phyloP scores from a whole-genome alignment of 1,140 invertebrate genomes.

The Saccostrea glomerata region DNA sequence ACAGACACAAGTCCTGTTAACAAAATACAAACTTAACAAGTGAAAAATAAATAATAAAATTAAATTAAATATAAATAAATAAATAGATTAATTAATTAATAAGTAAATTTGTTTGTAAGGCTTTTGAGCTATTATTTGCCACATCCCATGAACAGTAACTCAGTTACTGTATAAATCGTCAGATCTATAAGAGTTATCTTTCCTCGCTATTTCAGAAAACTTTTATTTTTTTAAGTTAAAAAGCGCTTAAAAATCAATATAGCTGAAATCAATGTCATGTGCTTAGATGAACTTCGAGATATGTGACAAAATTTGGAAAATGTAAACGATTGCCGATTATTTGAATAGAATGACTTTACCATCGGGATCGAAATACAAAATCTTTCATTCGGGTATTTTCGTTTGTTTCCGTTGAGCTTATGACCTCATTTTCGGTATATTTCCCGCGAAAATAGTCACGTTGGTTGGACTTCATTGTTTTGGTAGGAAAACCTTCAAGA shows the following conservation, averaged over 20 bases:
- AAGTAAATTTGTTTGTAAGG: too few relatives aligned
- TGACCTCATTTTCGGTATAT: background rate
- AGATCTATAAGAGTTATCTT: background rate
- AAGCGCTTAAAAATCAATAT: too few relatives aligned
- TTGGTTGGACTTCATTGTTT: background rate
- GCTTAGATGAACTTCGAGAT: background rate
- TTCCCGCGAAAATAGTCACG: background rate
- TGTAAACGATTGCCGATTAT: background rate
- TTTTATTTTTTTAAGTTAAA: background rate
- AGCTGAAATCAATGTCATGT: too few relatives aligned
- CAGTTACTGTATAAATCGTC: background rate
- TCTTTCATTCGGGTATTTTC: background rate
- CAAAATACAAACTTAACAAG: too few relatives aligned
- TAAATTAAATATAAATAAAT: too few relatives aligned
- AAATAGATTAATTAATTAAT: too few relatives aligned
- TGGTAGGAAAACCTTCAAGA: background rate
- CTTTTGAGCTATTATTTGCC: too few relatives aligned
- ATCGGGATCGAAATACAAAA: slow-evolving; percentile 15
- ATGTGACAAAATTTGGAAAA: background rate
- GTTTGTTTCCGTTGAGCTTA: slow-evolving; percentile 11
- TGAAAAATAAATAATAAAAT: too few relatives aligned
- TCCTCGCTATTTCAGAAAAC: background rate
- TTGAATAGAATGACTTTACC: background rate
- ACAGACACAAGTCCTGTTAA: too few relatives aligned
- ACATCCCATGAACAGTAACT: background rate